Evolutionary conservation across 2,113 vertebrate genomes (phyloP).

Genomic region (Xiphias gladius): DNA sequence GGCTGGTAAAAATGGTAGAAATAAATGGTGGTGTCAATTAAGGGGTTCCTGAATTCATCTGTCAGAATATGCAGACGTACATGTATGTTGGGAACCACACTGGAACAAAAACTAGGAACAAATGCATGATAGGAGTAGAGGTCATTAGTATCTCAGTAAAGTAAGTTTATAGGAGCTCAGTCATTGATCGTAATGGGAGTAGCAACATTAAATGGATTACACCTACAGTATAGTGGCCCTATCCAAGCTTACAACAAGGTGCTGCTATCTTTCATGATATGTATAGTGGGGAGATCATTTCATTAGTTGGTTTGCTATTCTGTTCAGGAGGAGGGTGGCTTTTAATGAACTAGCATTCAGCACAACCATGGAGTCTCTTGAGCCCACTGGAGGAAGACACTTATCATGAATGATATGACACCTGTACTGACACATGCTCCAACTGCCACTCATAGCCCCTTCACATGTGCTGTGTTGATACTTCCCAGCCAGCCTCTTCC

Average conservation of each 20-base stretch:
- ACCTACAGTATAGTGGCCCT: not conserved
- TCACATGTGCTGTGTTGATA: conserved; percentile 19
- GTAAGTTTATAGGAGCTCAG: not conserved
- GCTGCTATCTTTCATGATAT: conserved; percentile 15
- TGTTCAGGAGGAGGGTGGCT: not conserved
- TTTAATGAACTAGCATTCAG: conserved; percentile 1
- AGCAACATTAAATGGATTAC: not conserved
- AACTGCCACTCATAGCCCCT: conserved; percentile 25
- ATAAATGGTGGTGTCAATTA: no score
- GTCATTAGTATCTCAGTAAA: not conserved
- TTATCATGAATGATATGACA: conserved; percentile 42
- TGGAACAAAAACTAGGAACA: no score
- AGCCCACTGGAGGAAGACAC: not conserved
- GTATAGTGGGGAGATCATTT: not conserved
- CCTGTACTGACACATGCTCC: conserved; percentile 37
- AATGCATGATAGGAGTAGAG: not conserved
- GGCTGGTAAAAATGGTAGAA: no score
- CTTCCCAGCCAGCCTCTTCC: not conserved
- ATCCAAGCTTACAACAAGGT: not conserved
- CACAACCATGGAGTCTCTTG: conserved; percentile 8
- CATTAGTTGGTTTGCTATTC: not conserved
- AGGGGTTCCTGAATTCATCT: not conserved
- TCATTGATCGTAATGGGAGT: not conserved
- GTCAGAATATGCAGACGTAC: not conserved
- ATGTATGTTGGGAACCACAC: no score